Evolutionary conservation across 1,140 invertebrate genomes (phyloP).

Genomic region (Delia radicum): DNA sequence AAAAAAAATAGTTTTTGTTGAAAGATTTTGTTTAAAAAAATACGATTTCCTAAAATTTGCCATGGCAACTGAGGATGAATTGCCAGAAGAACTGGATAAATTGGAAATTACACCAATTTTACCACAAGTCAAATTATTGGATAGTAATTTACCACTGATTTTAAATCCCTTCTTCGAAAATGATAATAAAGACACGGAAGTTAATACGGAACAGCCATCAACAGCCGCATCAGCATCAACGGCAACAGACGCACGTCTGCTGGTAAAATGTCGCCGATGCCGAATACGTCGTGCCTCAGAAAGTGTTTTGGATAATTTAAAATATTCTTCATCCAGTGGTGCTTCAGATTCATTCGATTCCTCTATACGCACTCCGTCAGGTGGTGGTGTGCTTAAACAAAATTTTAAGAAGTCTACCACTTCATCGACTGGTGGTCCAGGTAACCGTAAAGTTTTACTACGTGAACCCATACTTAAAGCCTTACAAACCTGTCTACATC

Average conservation of each 20-base stretch:
- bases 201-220: not conserved
- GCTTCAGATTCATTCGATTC: conserved; percentile 21
- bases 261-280: conserved; percentile 33
- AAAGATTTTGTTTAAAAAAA: not conserved
- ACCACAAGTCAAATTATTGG: conserved; percentile 30
- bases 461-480: conserved; percentile 39
- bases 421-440: conserved; percentile 21
- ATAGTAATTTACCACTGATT: conserved; percentile 26
- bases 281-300: conserved; percentile 41
- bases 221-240: not conserved
- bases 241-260: conserved; percentile 12
- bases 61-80: conserved; percentile 43
- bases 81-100: conserved; percentile 58
- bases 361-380: conserved; percentile 29
- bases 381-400: conserved; percentile 36
- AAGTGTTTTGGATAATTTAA: conserved; percentile 40
- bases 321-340: conserved; percentile 24
- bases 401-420: conserved; percentile 31
- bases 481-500: conserved; percentile 34
- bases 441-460: conserved; percentile 30
- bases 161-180: conserved; percentile 34
- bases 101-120: conserved; percentile 57
- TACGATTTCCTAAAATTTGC: not conserved
- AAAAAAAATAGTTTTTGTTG: not conserved
- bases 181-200: not conserved